These are phyloP conservation scores for Cichladusa arquata DNA, from an alignment of 2,113 vertebrate species.

Conservation along the genomic window DNA sequence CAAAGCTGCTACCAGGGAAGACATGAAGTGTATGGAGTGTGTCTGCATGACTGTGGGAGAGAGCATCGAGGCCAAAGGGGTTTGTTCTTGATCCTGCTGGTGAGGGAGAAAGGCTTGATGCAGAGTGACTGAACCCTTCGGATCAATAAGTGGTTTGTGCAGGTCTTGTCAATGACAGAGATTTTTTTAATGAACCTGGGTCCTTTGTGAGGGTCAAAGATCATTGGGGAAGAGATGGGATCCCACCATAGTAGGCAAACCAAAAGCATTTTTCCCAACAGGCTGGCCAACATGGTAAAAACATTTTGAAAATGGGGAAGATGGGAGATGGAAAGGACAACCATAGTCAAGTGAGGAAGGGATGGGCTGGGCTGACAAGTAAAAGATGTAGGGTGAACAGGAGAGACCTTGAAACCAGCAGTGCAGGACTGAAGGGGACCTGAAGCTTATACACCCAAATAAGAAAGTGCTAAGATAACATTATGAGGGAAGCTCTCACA, in stretches of 20 bases:
- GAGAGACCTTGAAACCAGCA: not conserved
- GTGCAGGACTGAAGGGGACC: not conserved
- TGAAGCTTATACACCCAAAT: not conserved
- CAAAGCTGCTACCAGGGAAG: not conserved
- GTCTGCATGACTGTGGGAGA: not conserved
- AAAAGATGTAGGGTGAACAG: not conserved
- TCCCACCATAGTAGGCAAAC: not conserved
- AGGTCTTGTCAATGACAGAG: not conserved
- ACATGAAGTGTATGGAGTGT: not conserved
- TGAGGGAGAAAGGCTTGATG: not conserved
- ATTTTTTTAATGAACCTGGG: not conserved
- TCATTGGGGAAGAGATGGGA: not conserved
- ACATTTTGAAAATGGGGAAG: not conserved
- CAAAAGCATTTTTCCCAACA: not conserved
- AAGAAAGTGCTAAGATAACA: not conserved
- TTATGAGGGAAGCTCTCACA: not conserved
- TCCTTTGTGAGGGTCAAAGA: not conserved
- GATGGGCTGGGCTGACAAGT: not conserved
- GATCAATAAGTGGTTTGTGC: not conserved
- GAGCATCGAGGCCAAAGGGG: not conserved
- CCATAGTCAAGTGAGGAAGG: not conserved
- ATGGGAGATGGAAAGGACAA: not conserved
- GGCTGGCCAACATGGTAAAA: not conserved
- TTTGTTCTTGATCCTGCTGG: not conserved
- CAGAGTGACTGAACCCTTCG: not conserved